Base-by-base conservation (phyloP, 2,113 vertebrate genomes). In the Apaloderma vittatum region DNA sequence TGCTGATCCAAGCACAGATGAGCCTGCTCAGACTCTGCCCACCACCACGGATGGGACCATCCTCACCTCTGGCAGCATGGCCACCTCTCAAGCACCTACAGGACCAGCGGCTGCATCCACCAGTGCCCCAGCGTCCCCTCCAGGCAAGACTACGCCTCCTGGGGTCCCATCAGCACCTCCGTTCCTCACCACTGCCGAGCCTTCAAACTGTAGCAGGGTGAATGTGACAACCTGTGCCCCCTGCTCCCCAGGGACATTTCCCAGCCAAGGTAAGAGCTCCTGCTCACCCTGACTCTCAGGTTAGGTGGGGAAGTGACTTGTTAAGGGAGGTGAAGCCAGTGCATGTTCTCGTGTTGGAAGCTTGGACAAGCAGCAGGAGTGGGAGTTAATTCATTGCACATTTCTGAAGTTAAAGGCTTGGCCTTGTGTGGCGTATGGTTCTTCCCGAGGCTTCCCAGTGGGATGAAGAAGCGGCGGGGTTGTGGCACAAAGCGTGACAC, bases 241-340 rank as follows among this genome's bases (percentile, higher is more conserved):
- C 36, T 99, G 99, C 71, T 86, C 97, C 9, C 98, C 99, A 1
- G 99, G 99, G 49, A 98, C 98, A 0, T 97, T 97, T 68, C 97
- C 98, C 55, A 95, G 57, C 21, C 97, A 97, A 88, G 98, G 99
- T 98, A 74, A 82, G 95, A 59, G 55, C 9, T 24, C 12, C 5
- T 21, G 36, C 46, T 51, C 0, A 0, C 29, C 9, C n/a, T 0
- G 0, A 27, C 36, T 30, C 11, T 72, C 1, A 0, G 7, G 8
- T 12, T 23, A 3, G 26, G 17, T 79, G 51, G 26, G 29, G 37
- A 29, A 52, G 49, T 15, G 59, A 22, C 24, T n/a, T 51, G 14
- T 29, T 36, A 29, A 57, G 62, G 58, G 29, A 27, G 10, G 32
- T 37, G 32, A 34, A 57, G 36, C 9, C 11, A 7, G 49, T 24